phyloP scores from a whole-genome alignment of 1,140 invertebrate species.

The Cotesia chilonis region DNA sequence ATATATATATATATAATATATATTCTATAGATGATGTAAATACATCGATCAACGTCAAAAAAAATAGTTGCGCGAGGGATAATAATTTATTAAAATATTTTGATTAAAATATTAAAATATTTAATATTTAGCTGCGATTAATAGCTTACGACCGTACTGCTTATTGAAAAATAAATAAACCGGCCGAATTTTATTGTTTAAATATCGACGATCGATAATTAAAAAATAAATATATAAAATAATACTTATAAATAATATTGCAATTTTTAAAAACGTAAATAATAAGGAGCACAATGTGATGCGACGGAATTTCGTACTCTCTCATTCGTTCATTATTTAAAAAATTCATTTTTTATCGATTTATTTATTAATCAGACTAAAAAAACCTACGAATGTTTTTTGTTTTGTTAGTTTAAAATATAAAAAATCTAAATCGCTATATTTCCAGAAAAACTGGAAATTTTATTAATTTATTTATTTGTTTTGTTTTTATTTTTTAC shows the following conservation, averaged over 20 bases:
- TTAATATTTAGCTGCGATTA: too few relatives aligned
- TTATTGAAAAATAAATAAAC: not conserved
- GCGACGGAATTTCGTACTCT: conserved; percentile 17
- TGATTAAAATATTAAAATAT: too few relatives aligned
- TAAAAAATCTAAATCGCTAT: not conserved
- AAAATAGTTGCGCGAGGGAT: not conserved
- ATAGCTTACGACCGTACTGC: too few relatives aligned
- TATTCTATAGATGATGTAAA: not conserved
- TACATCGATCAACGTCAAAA: not conserved
- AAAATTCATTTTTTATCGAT: not conserved
- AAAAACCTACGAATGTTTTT: not conserved
- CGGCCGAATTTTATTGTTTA: not conserved
- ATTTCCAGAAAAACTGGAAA: conserved; percentile 12
- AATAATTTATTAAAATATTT: too few relatives aligned
- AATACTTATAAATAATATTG: conserved; percentile 5
- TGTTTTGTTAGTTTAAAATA: conserved; percentile 5
- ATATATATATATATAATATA: not conserved
- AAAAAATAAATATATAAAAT: not conserved
- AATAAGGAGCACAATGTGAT: conserved; percentile 14
- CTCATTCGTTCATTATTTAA: conserved; percentile 4
- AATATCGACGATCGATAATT: not conserved
- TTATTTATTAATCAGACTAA: too few relatives aligned
- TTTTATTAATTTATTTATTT: not conserved
- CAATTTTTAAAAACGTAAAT: not conserved
- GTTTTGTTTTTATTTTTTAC: conserved; percentile 3